Base-by-base conservation (phyloP, 2,797 vertebrate genomes). In the Neosilurus mollespiculum region DNA sequence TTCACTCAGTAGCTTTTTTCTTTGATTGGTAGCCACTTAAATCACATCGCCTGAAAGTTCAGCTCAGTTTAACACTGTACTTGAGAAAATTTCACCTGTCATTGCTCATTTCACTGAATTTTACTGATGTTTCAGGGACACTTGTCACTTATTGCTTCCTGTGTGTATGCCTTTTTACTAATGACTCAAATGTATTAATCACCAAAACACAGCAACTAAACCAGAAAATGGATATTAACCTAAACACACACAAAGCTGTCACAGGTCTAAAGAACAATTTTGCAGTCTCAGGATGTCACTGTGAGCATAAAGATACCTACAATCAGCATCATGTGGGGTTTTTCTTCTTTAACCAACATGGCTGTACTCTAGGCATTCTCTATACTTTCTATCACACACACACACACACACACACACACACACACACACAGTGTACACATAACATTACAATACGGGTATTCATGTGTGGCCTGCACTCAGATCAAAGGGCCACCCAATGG, bases 401-500 rank as follows among this genome's bases (percentile, higher is more conserved):
- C 69, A 53, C n/a, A 54, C 51, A 30, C 71, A 56, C 71, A 56
- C 83, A 49, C 79, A 20, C 73, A 61, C 66, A 75, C 94, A 95
- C 95, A 94, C 95, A 96, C 94, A 96, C 95, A 94, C 94, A 94
- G 95, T 95, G 95, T 95, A 96, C 95, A 96, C 96, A 96, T 34
- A 76, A 58, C 26, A 18, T 58, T 94, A 98, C 96, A 98, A 98
- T 98, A 97, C 96, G 96, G 95, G 96, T 96, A 98, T 98, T 98
- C 96, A 98, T 95, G 95, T 96, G 94, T 92, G 96, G 96, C 95
- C 94, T 95, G 96, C 96, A 96, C 94, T 89, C 90, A 97, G 96
- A 98, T 99, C 97, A 99, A 99, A 99, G 96, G 94, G 96, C 95
- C 93, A 94, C 95, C 95, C 95, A 96, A 97, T 95, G 94, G 95